A percentile compares a stretch with the other conserved stretches of the same genome.
These are phyloP conservation scores for Poeciliopsis infans DNA, from an alignment of 2,797 vertebrate genomes.

Conservation along the genomic window DNA sequence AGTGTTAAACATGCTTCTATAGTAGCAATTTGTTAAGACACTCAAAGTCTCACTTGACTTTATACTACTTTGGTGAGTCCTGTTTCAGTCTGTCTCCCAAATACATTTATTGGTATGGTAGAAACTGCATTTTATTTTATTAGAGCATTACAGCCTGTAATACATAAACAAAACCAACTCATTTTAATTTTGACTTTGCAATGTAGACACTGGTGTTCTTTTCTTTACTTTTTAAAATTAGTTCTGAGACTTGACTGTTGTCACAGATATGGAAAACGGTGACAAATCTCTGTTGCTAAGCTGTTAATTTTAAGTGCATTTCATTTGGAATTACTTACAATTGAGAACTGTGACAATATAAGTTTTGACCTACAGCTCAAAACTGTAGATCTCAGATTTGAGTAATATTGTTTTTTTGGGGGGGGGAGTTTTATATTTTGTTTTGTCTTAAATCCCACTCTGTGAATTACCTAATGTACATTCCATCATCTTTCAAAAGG, in stretches of 20 bases:
- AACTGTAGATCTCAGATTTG: not conserved
- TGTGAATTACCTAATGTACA: not conserved
- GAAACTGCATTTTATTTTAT: not conserved
- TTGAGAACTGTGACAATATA: not conserved
- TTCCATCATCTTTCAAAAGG: constrained; percentile 11
- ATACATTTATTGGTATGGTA: not conserved
- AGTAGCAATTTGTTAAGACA: not conserved
- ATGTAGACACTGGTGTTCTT: not conserved
- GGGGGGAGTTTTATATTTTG: no score
- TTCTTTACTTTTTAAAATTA: not conserved
- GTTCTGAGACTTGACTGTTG: not conserved
- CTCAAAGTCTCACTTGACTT: not conserved
- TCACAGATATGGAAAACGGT: not conserved
- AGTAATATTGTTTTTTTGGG: not conserved
- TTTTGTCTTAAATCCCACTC: not conserved
- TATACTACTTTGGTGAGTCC: not conserved
- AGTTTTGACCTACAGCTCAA: not conserved
- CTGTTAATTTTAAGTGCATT: not conserved
- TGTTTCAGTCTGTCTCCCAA: not conserved
- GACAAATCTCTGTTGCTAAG: not conserved
- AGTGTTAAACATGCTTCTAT: not conserved
- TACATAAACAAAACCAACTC: no score
- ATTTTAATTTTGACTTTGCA: not conserved
- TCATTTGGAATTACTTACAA: not conserved
- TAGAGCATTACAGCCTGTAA: not conserved